Percentiles rank a stretch among this genome's conserved stretches.
Evolutionary conservation across 2,113 vertebrate species (phyloP).

Genomic region (Nestor notabilis): DNA sequence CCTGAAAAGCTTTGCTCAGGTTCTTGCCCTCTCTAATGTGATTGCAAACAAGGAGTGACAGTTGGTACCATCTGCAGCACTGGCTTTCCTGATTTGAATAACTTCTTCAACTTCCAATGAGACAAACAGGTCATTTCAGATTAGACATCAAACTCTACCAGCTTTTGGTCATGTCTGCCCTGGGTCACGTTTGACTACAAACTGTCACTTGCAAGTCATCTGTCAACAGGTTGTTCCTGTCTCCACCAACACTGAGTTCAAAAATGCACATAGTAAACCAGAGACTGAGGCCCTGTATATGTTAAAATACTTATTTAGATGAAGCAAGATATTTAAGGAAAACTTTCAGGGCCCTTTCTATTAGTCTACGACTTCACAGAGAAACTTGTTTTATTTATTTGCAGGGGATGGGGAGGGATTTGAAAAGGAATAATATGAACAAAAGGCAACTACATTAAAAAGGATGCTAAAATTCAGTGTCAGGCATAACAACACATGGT

Average conservation of each 20-base stretch:
- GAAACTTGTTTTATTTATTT: neutral
- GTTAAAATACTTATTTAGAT: neutral
- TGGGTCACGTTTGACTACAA: neutral
- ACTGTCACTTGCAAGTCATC: neutral
- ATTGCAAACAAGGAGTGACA: conserved; percentile 52
- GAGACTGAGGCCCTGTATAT: neutral
- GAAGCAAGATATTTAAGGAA: neutral
- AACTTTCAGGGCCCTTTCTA: neutral
- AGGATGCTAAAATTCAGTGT: neutral
- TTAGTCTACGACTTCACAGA: neutral
- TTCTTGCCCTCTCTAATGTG: conserved; percentile 41
- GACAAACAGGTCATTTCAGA: conserved; percentile 45
- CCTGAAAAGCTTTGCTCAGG: neutral
- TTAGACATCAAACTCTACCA: conserved; percentile 2
- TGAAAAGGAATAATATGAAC: neutral
- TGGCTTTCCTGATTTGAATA: conserved; percentile 1
- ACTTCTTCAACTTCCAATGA: conserved; percentile 6
- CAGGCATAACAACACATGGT: neutral
- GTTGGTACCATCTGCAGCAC: conserved; percentile 45
- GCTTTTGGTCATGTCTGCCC: conserved; percentile 41
- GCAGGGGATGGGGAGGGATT: accelerated
- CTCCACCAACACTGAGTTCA: neutral
- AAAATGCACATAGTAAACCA: neutral
- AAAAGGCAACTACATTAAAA: neutral
- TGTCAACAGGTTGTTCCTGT: neutral